Percentiles rank a stretch among this genome's conserved stretches.
These are phyloP conservation scores for Pimephales promelas DNA, from an alignment of 2,113 vertebrate species.

Conservation along the genomic window DNA sequence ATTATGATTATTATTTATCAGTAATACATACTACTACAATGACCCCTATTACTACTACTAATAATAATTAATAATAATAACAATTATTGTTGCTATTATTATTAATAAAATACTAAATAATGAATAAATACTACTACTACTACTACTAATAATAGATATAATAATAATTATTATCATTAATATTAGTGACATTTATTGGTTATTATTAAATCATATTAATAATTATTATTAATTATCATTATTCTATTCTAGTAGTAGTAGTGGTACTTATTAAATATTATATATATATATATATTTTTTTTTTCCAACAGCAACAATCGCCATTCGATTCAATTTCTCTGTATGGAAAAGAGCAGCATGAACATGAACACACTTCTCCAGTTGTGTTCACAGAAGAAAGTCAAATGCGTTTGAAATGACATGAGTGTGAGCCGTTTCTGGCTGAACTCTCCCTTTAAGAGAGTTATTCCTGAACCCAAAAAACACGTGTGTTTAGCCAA, in stretches of 20 bases:
- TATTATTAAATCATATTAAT: background rate
- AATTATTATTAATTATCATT: background rate
- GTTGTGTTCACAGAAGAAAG: background rate
- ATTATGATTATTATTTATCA: background rate
- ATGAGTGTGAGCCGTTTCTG: background rate
- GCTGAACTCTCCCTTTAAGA: constrained; percentile 1
- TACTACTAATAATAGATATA: background rate
- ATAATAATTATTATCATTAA: background rate
- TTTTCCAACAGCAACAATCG: background rate
- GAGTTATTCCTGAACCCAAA: constrained; percentile 6
- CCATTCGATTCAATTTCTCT: background rate
- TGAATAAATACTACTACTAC: background rate
- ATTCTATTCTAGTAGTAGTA: background rate
- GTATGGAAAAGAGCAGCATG: background rate
- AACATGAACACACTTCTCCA: background rate
- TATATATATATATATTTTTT: too few species aligned
- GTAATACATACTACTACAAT: too few species aligned
- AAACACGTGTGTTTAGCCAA: background rate
- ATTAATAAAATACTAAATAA: background rate
- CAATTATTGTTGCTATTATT: background rate
- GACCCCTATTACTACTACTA: too few species aligned
- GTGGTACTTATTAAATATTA: background rate
- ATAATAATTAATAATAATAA: background rate
- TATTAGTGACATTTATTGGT: background rate
- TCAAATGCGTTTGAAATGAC: background rate